Evolutionary conservation across 2,888 invertebrate genomes (phyloP).

Genomic region (Habrosyne pyritoides): DNA sequence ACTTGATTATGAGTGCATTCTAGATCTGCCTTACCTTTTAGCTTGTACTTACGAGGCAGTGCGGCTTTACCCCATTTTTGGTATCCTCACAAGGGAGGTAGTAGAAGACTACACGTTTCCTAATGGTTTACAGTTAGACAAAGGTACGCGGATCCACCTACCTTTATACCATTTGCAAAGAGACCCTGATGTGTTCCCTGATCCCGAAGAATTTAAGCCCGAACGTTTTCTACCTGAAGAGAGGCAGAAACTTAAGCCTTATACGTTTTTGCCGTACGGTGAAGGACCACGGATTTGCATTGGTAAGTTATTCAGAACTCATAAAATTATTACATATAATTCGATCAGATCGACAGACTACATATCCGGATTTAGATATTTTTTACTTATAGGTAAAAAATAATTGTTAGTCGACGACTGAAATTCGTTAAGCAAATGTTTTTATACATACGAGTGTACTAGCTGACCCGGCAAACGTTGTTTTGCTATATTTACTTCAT

Average conservation of each 20-base stretch:
- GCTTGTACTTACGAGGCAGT: constrained; percentile 47
- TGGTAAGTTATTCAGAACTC: constrained; percentile 38
- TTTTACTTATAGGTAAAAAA: no score
- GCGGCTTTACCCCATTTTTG: constrained; percentile 45
- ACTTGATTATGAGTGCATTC: constrained; percentile 21
- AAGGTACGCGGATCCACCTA: constrained; percentile 44
- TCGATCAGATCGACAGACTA: no score
- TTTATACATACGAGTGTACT: no score
- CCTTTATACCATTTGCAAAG: constrained; percentile 46
- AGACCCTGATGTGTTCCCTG: constrained; percentile 40
- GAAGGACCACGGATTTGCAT: constrained; percentile 50
- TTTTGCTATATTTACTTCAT: no score
- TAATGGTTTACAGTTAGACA: constrained; percentile 37
- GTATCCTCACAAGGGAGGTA: constrained; percentile 40
- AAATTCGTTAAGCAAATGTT: no score
- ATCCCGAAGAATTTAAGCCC: constrained; percentile 46
- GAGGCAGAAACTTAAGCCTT: constrained; percentile 40
- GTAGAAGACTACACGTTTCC: constrained; percentile 48
- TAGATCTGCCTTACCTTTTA: constrained; percentile 43
- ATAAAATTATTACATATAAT: no score
- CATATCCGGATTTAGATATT: no score
- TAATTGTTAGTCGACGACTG: no score
- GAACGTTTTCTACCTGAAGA: constrained; percentile 47
- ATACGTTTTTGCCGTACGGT: constrained; percentile 48
- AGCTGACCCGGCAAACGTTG: no score